Base-by-base conservation (phyloP, 2,888 invertebrate species). In the Leucophora obtusa region DNA sequence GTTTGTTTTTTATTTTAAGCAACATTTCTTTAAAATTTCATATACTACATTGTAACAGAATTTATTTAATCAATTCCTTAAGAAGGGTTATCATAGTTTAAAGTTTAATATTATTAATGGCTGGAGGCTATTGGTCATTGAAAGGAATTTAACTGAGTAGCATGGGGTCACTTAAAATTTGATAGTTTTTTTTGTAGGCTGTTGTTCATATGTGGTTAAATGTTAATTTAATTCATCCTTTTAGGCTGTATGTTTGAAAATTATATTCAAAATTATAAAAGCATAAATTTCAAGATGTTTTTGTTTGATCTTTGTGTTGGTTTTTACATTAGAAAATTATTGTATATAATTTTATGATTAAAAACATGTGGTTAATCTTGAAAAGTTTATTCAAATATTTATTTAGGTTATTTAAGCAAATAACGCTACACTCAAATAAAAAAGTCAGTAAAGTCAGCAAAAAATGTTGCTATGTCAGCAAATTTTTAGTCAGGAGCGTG, bases 61-160 rank as follows among this genome's bases (percentile, higher is more conserved):
- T 38, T 38, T 38, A 14, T 38, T 38, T 38, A 38, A 38, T 38
- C 10, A 38, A 10, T 38, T 11, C 38, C 14, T 38, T 38, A 11
- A 11, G 38, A 47, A 47, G 43, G 43, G 43, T 47, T 47, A n/a
- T n/a, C n/a, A 47, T 47, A 47, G 43, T 47, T 47, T 47, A 47
- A 47, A 47, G 43, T 47, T 47, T 3, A n/a, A 47, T n/a, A 7
- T 47, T 47, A 47, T n/a, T 11, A n/a, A 47, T 47, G 14, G 43
- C 43, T n/a, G 8, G n/a, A 47, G 38, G 65, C 53, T 18, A 53
- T 56, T 56, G 54, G 24, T n/a, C 50, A 54, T 66, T 66, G 43
- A 54, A n/a, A 35, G 50, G 24, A 7, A 24, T 21, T n/a, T n/a
- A 17, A 35, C 33, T 17, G 63, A n/a, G 51, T 24, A 28, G 11